A percentile compares a stretch with the other conserved stretches of the same genome.
Conservation (phyloP, 2,113 vertebrate genomes). For the Nibea coibor region DNA sequence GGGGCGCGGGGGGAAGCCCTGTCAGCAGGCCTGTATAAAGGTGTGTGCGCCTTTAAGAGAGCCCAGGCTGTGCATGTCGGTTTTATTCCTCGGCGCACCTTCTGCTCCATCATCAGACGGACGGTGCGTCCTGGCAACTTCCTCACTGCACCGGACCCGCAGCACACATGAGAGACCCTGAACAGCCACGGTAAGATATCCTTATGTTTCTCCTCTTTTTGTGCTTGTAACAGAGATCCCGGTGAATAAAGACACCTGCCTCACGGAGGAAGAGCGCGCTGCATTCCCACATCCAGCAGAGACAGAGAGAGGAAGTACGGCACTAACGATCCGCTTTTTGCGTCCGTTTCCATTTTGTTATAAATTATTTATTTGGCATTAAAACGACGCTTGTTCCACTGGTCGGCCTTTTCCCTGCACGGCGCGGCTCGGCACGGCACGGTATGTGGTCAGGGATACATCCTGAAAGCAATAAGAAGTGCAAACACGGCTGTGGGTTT, state of each 20-base stretch:
- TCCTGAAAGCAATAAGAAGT: neutral
- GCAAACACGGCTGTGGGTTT: neutral
- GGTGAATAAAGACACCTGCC: slow-evolving; percentile 7
- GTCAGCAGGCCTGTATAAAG: neutral
- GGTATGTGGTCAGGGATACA: neutral
- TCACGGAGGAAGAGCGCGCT: slow-evolving; percentile 14
- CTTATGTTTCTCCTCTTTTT: too few species aligned
- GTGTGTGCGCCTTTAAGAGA: slow-evolving; percentile 77
- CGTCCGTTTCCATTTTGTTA: slow-evolving; percentile 68
- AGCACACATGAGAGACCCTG: slow-evolving; percentile 30
- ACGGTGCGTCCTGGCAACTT: slow-evolving; percentile 39
- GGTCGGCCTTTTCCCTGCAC: neutral
- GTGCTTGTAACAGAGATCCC: accelerated
- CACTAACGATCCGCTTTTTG: slow-evolving; percentile 30
- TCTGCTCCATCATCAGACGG: slow-evolving; percentile 66
- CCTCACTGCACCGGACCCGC: neutral
- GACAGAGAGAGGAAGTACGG: neutral
- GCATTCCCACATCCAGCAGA: slow-evolving; percentile 2
- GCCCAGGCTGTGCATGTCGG: slow-evolving; percentile 20
- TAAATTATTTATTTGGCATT: slow-evolving; percentile 70
- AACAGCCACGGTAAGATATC: slow-evolving; percentile 50
- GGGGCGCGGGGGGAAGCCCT: slow-evolving; percentile 38
- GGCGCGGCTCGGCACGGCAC: neutral
- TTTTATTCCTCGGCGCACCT: slow-evolving; percentile 55
- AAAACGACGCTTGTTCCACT: slow-evolving; percentile 9